Percentiles rank a stretch among this genome's conserved stretches.
Evolutionary conservation across 1,140 invertebrate species (phyloP).

Genomic region (Thrips palmi): DNA sequence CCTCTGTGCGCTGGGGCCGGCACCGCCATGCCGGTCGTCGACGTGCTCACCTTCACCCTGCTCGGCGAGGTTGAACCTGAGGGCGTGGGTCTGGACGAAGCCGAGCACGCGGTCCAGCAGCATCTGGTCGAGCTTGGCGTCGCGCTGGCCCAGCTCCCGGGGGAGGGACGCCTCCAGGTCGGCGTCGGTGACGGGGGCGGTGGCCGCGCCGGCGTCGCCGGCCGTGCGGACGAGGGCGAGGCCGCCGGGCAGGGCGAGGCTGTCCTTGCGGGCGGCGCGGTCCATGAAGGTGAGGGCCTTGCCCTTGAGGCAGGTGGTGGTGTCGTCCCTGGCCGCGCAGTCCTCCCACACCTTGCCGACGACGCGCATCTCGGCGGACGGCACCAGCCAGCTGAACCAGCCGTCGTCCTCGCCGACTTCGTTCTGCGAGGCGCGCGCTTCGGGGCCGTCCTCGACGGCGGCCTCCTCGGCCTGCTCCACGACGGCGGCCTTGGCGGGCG

Average conservation of each 20-base stretch:
- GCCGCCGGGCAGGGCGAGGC: constrained; percentile 44
- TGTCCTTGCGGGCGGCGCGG: constrained; percentile 37
- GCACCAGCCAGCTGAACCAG: constrained; percentile 20
- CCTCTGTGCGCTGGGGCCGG: too few relatives aligned
- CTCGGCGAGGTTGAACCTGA: constrained; percentile 31
- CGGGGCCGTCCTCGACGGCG: too few relatives aligned
- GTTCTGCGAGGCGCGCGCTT: too few relatives aligned
- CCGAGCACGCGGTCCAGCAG: constrained; percentile 50
- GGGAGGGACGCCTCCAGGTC: constrained; percentile 48
- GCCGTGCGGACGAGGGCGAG: constrained; percentile 47
- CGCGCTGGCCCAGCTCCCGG: constrained; percentile 43
- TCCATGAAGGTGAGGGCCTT: constrained; percentile 54
- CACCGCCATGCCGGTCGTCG: constrained; percentile 4
- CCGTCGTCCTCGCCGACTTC: background rate
- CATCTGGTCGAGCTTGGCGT: constrained; percentile 48
- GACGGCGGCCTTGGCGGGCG: too few relatives aligned
- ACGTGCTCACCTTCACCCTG: too few relatives aligned
- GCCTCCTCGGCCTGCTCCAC: too few relatives aligned
- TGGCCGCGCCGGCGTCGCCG: constrained; percentile 27
- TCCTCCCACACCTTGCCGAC: constrained; percentile 50
- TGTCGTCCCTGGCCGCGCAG: constrained; percentile 44
- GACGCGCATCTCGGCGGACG: constrained; percentile 30
- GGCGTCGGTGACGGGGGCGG: constrained; percentile 24
- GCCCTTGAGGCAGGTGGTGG: constrained; percentile 53
- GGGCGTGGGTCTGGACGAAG: constrained; percentile 54